Evolutionary conservation across 2,797 vertebrate genomes (phyloP).

Genomic region (Pogonophryne albipinna): DNA sequence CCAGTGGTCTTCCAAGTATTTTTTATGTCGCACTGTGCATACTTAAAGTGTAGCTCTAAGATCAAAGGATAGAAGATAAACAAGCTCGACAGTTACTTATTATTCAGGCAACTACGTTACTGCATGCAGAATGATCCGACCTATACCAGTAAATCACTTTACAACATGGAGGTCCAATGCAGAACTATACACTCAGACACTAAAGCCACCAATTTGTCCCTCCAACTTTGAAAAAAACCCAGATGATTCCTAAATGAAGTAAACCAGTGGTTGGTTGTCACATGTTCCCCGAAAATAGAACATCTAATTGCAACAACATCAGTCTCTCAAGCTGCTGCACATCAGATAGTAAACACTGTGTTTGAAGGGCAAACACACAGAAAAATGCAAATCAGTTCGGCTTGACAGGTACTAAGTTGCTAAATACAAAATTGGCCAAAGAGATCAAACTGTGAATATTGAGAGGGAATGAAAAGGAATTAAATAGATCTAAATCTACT

Average conservation of each 20-base stretch:
- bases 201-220: neutral
- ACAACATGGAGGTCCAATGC: neutral
- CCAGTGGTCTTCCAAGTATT: too few species aligned
- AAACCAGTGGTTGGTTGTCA: neutral
- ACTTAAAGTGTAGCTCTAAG: too few species aligned
- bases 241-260: neutral
- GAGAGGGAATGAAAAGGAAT: neutral
- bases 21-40: too few species aligned
- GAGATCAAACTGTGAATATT: constrained; percentile 6
- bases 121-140: too few species aligned
- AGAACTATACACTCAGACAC: neutral
- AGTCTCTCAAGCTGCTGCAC: constrained; percentile 6
- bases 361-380: constrained; percentile 32
- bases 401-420: constrained; percentile 5
- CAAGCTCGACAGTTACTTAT: too few species aligned
- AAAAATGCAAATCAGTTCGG: constrained; percentile 11
- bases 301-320: neutral
- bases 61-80: too few species aligned
- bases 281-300: neutral
- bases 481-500: constrained; percentile 26
- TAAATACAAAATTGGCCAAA: constrained; percentile 31
- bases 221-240: neutral
- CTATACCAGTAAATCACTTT: neutral
- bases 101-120: too few species aligned
- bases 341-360: constrained; percentile 12